Percentiles rank a stretch among this genome's conserved stretches.
Conservation (phyloP, 2,797 vertebrate species). For the Cirrhinus molitorella region DNA sequence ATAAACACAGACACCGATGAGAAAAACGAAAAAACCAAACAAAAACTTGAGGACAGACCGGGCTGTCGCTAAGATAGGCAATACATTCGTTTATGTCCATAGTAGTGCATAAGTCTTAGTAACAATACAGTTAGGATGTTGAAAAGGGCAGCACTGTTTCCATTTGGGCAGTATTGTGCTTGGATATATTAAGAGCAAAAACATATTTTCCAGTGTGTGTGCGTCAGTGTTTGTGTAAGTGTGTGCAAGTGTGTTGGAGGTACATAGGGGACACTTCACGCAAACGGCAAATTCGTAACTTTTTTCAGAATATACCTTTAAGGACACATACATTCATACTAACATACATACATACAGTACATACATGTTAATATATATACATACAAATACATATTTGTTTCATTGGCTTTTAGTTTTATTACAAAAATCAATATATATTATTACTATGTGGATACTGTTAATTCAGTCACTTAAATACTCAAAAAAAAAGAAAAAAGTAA, state of each 20-base stretch:
- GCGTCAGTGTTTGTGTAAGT: conserved; percentile 14
- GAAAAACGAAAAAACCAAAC: conserved; percentile 8
- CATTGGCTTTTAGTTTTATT: conserved; percentile 74
- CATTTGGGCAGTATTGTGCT: conserved; percentile 66
- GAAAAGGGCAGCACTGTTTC: conserved; percentile 61
- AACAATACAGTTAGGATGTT: conserved; percentile 57
- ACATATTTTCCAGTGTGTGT: conserved; percentile 43
- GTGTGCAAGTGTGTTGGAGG: conserved; percentile 22
- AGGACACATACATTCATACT: conserved; percentile 71
- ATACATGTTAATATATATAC: conserved; percentile 56
- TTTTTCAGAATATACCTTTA: conserved; percentile 74
- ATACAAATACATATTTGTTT: conserved; percentile 67
- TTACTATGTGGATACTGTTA: conserved; percentile 76
- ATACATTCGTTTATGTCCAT: conserved; percentile 65
- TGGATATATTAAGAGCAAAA: conserved; percentile 56
- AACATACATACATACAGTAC: conserved; percentile 66
- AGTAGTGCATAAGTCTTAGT: conserved; percentile 66
- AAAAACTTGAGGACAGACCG: conserved; percentile 32
- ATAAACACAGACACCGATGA: background rate
- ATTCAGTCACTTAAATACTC: conserved; percentile 72
- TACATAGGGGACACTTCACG: conserved; percentile 62
- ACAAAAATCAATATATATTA: conserved; percentile 78
- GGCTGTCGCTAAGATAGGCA: conserved; percentile 47
- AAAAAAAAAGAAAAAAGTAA: conserved; percentile 64
- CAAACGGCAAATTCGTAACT: conserved; percentile 58